These are phyloP conservation scores for Phyllotis vaccarum DNA, from an alignment of 2,797 vertebrate genomes.

Conservation along the genomic window DNA sequence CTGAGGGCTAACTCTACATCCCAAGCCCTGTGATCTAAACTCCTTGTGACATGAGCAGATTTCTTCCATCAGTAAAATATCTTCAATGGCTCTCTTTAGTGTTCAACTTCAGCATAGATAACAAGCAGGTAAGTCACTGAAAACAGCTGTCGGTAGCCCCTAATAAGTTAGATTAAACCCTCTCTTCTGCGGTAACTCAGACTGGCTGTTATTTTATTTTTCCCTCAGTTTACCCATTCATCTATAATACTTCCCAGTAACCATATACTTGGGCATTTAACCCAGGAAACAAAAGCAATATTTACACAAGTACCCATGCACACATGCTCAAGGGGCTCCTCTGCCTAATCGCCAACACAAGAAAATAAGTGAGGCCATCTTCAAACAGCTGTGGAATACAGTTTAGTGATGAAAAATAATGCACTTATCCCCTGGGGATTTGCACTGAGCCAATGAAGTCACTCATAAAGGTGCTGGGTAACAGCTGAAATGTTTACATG, in stretches of 20 bases:
- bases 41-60: not conserved
- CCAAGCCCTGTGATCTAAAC: not conserved
- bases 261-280: not conserved
- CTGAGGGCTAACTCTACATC: accelerated
- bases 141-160: not conserved
- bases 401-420: not conserved
- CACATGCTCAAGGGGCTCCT: not conserved
- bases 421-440: not conserved
- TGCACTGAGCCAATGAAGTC: not conserved
- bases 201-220: not conserved
- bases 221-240: not conserved
- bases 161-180: accelerated
- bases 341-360: not conserved
- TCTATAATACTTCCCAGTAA: not conserved
- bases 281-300: not conserved
- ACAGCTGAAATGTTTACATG: not conserved
- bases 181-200: not conserved
- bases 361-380: not conserved
- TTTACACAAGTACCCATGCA: not conserved
- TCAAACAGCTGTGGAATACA: not conserved
- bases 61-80: not conserved
- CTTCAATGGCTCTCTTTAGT: not conserved
- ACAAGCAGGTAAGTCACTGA: not conserved
- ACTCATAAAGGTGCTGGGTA: not conserved
- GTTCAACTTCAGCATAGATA: not conserved